A percentile compares a stretch with the other conserved stretches of the same genome.
phyloP scores from a whole-genome alignment of 2,113 vertebrate species.

The Balaeniceps rex region DNA sequence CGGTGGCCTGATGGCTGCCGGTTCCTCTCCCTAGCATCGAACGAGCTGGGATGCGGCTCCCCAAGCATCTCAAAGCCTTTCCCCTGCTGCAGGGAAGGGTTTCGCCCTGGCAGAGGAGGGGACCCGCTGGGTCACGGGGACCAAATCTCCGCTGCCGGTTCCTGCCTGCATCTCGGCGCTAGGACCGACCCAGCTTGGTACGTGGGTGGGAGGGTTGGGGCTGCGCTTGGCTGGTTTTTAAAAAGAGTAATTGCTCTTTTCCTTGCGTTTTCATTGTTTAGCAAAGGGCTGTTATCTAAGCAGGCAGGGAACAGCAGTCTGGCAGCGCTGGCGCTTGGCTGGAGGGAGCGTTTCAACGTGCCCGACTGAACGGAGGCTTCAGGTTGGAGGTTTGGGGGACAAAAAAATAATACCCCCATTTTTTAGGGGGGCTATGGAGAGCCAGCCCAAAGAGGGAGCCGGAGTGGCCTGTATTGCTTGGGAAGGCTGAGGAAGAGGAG shows the following conservation, averaged over 20 bases:
- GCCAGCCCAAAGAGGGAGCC: accelerated
- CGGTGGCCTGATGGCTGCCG: not conserved
- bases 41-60: not conserved
- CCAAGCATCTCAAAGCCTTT: not conserved
- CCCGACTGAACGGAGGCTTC: not conserved
- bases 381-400: not conserved
- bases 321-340: not conserved
- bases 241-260: conserved; percentile 19
- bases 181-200: not conserved
- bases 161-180: not conserved
- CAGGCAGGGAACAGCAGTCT: not conserved
- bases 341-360: not conserved
- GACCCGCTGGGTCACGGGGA: not conserved
- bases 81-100: not conserved
- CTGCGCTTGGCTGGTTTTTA: not conserved
- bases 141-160: accelerated
- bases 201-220: not conserved
- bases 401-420: accelerated
- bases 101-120: not conserved
- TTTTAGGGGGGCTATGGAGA: not conserved
- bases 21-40: accelerated
- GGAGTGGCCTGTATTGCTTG: not conserved
- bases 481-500: not conserved
- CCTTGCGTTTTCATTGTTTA: not conserved
- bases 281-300: not conserved